Conservation (phyloP, 2,888 invertebrate genomes). For the Mesopsocus fuscifrons region DNA sequence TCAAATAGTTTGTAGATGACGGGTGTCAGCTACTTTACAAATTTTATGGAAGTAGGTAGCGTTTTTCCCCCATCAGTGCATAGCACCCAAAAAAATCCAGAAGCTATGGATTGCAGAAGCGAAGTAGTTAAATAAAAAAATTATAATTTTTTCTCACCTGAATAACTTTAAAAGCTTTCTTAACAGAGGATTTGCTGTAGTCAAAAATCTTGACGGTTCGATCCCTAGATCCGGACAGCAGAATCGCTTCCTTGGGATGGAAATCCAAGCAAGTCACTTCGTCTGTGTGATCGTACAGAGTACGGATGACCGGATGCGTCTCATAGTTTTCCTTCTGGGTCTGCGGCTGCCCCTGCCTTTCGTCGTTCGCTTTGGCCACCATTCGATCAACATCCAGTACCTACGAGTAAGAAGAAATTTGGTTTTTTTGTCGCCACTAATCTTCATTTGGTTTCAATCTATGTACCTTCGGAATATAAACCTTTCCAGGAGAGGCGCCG, state of each 20-base stretch:
- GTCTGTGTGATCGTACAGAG: slow-evolving; percentile 91
- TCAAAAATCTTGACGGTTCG: slow-evolving; percentile 92
- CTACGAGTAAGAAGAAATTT: slow-evolving; percentile 26
- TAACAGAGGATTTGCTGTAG: slow-evolving; percentile 95
- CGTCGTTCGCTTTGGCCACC: slow-evolving; percentile 88
- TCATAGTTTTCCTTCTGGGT: slow-evolving; percentile 33
- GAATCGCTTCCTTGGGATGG: slow-evolving; percentile 85
- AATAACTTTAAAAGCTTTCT: slow-evolving; percentile 91
- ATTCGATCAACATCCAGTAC: slow-evolving; percentile 98
- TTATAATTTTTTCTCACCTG: slow-evolving; percentile 34
- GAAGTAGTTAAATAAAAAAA: not conserved
- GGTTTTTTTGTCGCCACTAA: too few relatives aligned
- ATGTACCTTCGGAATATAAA: too few relatives aligned
- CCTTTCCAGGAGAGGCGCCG: too few relatives aligned
- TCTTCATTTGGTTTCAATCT: too few relatives aligned
- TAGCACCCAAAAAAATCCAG: too few relatives aligned
- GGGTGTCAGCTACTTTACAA: too few relatives aligned
- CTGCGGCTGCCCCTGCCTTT: slow-evolving; percentile 61
- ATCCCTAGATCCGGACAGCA: slow-evolving; percentile 89
- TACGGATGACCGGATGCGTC: slow-evolving; percentile 86
- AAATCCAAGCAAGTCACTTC: slow-evolving; percentile 95
- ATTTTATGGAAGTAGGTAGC: too few relatives aligned
- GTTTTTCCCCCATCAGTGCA: too few relatives aligned
- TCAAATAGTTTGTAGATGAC: too few relatives aligned
- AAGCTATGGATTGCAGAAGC: too few relatives aligned